Evolutionary conservation across 1,140 invertebrate species (phyloP), one percentile per base, ranked within the genome.

Genomic region (Sycophila sp.): DNA sequence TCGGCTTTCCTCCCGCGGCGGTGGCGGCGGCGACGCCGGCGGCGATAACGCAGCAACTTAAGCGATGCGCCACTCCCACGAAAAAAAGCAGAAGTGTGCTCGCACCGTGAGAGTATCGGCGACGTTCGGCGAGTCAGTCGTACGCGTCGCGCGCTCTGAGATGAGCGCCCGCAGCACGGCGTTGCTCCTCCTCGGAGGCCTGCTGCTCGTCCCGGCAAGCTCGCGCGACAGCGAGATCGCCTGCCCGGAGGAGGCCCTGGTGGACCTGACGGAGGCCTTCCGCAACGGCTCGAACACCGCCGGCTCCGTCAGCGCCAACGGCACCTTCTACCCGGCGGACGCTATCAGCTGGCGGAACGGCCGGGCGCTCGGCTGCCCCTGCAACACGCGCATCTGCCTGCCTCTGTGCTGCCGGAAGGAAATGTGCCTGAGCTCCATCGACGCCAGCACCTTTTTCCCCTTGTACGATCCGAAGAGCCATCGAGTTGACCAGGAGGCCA

Each of bases 311-410:
- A 7, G 5, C 10, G 78, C 74, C 38, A 69, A 78, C 53, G 88
- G 89, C 60, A 83, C 85, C 30, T 89, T 87, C 63, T 84, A 85
- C 62, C 76, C 89, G 10, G 69, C 89, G 24, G 77, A 22, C 4
- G 80, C 6, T 88, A 89, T 72, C 87, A 88, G 10, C 86, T 87
- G 1, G 73, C 89, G 22, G 85, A 88, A 32, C 77, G 81, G 2
- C 83, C 83, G 0, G 74, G 74, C 47, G 5, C n/a, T 65, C 30
- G 62, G 62, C 19, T 64, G 62, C 19, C 62, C 40, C 36, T 60
- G 51, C 36, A 17, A 5, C 1, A 10, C 28, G n/a, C 2, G 26
- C 1, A 36, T 13, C 15, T 71, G 66, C 10, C 24, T 77, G 4
- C 13, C 10, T 0, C n/a, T 78, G 0, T 78, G 77, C 13, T 77